phyloP scores from a whole-genome alignment of 92 coral and sea anemone species.

The Chrysogorgia sp. region DNA sequence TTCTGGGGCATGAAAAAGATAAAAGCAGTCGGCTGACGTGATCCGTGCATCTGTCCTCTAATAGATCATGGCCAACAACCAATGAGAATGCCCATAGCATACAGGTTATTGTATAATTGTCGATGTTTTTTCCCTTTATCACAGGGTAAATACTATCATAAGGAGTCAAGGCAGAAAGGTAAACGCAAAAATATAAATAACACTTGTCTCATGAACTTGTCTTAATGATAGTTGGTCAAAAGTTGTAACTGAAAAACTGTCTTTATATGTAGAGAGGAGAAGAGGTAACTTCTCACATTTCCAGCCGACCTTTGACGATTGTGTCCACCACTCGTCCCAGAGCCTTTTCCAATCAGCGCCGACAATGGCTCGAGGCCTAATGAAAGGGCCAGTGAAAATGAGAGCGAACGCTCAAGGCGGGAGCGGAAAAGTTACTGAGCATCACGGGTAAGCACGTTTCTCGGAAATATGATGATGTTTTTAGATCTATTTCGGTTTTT shows the following conservation, averaged over 20 bases:
- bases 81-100: too few relatives aligned
- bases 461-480: too few relatives aligned
- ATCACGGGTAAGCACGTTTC: constrained; percentile 5
- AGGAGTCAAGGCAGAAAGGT: constrained; percentile 20
- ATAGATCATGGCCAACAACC: too few relatives aligned
- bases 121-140: neutral
- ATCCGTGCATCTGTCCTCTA: too few relatives aligned
- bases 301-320: neutral
- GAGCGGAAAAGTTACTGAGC: neutral
- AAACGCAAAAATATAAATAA: neutral
- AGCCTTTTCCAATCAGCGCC: neutral
- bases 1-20: too few relatives aligned
- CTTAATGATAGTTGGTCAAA: neutral
- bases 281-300: neutral
- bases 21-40: too few relatives aligned
- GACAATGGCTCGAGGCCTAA: neutral
- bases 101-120: too few relatives aligned
- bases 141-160: constrained; percentile 29
- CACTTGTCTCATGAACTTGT: neutral
- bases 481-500: too few relatives aligned
- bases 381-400: constrained; percentile 1
- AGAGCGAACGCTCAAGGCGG: neutral
- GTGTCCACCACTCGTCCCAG: neutral
- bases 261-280: constrained; percentile 3
- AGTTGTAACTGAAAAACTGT: neutral